Evolutionary conservation across 2,113 vertebrate species (phyloP).

Genomic region (Psammodynastes pulverulentus): DNA sequence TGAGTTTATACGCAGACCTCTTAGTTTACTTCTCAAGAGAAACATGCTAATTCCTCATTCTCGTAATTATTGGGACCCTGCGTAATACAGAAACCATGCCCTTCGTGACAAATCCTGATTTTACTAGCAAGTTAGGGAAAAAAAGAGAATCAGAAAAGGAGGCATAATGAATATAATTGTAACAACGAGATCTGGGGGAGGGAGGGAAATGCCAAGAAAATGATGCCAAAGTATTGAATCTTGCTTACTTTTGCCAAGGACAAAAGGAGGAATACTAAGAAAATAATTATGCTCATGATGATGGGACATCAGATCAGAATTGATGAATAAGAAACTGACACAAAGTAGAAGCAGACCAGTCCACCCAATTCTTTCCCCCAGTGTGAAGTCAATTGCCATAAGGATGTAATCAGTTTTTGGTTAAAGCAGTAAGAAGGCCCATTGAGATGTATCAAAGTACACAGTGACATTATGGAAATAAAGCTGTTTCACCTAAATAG

Average conservation of each 20-base stretch:
- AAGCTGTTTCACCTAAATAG: neutral
- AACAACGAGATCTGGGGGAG: neutral
- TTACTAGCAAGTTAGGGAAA: neutral
- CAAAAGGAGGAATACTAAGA: neutral
- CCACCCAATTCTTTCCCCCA: neutral
- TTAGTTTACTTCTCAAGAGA: neutral
- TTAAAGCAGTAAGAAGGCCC: neutral
- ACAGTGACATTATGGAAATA: neutral
- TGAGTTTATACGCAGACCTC: neutral
- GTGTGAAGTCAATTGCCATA: neutral
- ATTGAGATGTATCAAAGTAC: neutral
- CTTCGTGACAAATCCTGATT: conserved; percentile 7
- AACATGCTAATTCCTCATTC: conserved; percentile 12
- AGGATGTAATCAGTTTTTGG: no score
- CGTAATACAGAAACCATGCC: conserved; percentile 12
- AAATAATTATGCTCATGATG: neutral
- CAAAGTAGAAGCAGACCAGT: neutral
- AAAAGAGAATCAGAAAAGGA: neutral
- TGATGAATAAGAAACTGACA: neutral
- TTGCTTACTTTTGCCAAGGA: neutral
- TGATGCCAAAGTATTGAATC: neutral
- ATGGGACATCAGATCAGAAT: neutral
- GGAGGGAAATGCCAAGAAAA: neutral
- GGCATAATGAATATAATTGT: neutral
- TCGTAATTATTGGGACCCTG: conserved; percentile 17